Base-by-base conservation (phyloP, 2,113 vertebrate genomes). In the Perca schrenkii region DNA sequence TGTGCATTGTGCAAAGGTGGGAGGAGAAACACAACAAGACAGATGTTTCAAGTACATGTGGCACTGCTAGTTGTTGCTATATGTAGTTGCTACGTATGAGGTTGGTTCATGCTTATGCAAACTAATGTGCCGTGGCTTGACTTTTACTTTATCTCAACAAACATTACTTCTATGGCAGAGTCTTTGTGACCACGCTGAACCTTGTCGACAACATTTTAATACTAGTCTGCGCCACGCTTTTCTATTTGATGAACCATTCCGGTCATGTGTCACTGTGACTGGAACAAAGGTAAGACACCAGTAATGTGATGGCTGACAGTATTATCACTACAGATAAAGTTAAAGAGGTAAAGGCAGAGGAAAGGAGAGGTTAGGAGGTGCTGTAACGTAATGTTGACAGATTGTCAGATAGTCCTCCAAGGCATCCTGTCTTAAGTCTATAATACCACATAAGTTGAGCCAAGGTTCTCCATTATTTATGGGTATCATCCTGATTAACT, bases 331-430 rank as follows among this genome's bases (percentile, higher is more conserved):
- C 2, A 56, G 4, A 70, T 54, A 25, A 34, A 75, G 28, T 40
- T 25, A 36, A 66, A 34, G 43, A 40, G 28, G 46, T 17, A 31
- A 68, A 57, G 19, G 47, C 21, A 66, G 49, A 76, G n/a, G 46
- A 31, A 19, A 64, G 34, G 28, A 62, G 52, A 56, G 62, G 53
- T 28, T 64, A 69, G 34, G 67, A 31, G 60, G 28, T 68, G 36
- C 28, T 75, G 57, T 54, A 52, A 75, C 80, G 61, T 80, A 60
- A 89, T 80, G 61, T 57, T 83, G 82, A 74, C 77, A 86, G 71
- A 67, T 87, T 84, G 79, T 79, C 72, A 83, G 65, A 86, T 84
- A 81, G 70, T 86, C 85, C 75, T 87, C 54, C 63, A 49, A 83
- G 78, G 66, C 69, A 64, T 56, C 54, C 8, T 60, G 63, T 73